Conservation (phyloP, 2,888 invertebrate species). For the Drosophila falleni region DNA sequence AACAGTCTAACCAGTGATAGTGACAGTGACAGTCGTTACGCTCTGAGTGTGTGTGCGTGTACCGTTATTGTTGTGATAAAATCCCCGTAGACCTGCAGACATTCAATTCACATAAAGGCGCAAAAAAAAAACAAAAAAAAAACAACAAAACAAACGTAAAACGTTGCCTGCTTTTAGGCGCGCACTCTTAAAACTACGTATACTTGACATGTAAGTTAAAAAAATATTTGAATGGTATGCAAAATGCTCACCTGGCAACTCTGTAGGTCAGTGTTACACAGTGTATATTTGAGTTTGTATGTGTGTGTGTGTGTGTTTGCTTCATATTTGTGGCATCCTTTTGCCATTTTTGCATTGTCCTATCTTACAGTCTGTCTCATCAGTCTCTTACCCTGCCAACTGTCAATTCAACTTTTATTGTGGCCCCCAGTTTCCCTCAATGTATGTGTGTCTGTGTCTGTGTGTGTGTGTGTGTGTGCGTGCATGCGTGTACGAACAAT, state of each 20-base stretch:
- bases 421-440: conserved; percentile 11
- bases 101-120: conserved; percentile 61
- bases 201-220: conserved; percentile 42
- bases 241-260: conserved; percentile 56
- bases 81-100: conserved; percentile 43
- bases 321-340: conserved; percentile 69
- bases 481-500: conserved; percentile 50
- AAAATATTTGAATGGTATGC: conserved; percentile 17
- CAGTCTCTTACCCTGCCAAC: conserved; percentile 52
- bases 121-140: conserved; percentile 38
- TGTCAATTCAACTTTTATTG: conserved; percentile 64
- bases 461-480: conserved; percentile 11
- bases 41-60: conserved; percentile 9
- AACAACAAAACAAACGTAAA: conserved; percentile 38
- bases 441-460: conserved; percentile 5
- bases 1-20: conserved; percentile 18
- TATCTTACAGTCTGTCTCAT: conserved; percentile 32
- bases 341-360: conserved; percentile 49
- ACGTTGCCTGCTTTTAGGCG: conserved; percentile 46
- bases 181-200: conserved; percentile 17
- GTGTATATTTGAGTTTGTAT: conserved; percentile 19
- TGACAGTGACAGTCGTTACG: conserved; percentile 18
- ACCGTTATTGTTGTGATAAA: conserved; percentile 61
- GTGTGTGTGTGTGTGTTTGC: conserved; percentile 31
- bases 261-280: conserved; percentile 78